Base-by-base conservation (phyloP, 2,888 invertebrate genomes). In the Tiliacea citrago region DNA sequence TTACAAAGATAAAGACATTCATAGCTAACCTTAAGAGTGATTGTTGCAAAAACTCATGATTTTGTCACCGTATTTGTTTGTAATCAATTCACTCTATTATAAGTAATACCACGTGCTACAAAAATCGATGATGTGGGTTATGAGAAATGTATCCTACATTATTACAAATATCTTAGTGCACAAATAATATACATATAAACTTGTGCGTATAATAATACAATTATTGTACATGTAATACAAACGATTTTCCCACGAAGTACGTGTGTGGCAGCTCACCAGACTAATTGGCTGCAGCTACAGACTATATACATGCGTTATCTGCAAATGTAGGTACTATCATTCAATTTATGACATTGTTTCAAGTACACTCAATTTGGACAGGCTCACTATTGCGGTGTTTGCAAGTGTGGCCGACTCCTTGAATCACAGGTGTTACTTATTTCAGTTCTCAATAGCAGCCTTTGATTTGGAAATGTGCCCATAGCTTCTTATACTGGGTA, bases 171-270 rank as follows among this genome's bases (percentile, higher is more conserved):
- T 45, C 6, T n/a, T 16, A 58, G 57, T 75, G 77, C 68, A 58
- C 12, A 35, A 58, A 51, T 68, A 51, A 39, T 58, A 47, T n/a
- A 21, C 29, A 58, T 57, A 51, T n/a, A 13, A 76, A 49, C 57
- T 45, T 58, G 77, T 74, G 65, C 63, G 47, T n/a, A 39, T 47
- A 55, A 21, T 57, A 49, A 39, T 39, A 47, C 16, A 57, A 35
- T 55, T 45, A 69, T 18, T 45, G 10, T 74, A 42, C 21, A 75
- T 18, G 21, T 21, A 47, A 35, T 39, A 29, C 7, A 24, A 29
- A n/a, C 39, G 4, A 55, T 8, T 47, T 55, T 10, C 42, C 2
- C 16, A 35, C 10, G 24, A 6, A 21, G 39, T 35, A 3, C 16
- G 24, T 74, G 24, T 35, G 51, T n/a, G 24, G 8, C 35, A 13